Percentiles rank a stretch among this genome's conserved stretches.
phyloP scores from a whole-genome alignment of 2,797 vertebrate genomes.

The Austrolebias charrua region DNA sequence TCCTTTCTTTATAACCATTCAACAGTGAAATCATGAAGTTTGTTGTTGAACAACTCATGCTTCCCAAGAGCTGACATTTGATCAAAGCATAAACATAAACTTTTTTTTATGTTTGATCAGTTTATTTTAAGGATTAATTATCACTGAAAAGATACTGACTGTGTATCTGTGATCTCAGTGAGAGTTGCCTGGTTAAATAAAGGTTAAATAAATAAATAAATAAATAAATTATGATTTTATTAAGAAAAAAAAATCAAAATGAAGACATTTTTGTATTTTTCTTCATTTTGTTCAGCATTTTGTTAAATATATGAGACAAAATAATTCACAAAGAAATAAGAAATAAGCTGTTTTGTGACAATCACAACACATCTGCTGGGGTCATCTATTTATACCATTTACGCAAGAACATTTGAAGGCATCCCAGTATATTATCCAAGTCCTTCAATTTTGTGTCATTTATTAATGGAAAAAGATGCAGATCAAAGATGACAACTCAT shows the following conservation, averaged over 20 bases:
- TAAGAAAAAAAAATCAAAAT: background rate
- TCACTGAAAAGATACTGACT: no score
- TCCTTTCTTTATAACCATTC: background rate
- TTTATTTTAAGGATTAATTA: no score
- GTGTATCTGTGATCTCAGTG: no score
- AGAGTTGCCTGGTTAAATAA: no score
- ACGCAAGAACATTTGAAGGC: conserved; percentile 18
- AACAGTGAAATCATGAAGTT: background rate
- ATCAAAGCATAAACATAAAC: no score
- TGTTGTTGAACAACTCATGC: background rate
- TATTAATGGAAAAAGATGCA: conserved; percentile 7
- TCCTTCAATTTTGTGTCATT: conserved; percentile 7
- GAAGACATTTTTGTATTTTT: background rate
- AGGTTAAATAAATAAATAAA: no score
- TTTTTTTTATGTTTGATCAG: no score
- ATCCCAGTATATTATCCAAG: conserved; percentile 30
- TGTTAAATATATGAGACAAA: background rate
- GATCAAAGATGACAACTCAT: conserved; percentile 30
- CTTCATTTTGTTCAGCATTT: conserved; percentile 1
- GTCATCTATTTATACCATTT: conserved; percentile 34
- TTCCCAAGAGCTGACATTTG: background rate
- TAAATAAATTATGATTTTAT: no score
- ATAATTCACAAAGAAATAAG: background rate
- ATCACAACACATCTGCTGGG: conserved; percentile 5
- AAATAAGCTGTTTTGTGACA: conserved; percentile 3